Evolutionary conservation across 2,113 vertebrate species (phyloP).

Genomic region (Alosa alosa): DNA sequence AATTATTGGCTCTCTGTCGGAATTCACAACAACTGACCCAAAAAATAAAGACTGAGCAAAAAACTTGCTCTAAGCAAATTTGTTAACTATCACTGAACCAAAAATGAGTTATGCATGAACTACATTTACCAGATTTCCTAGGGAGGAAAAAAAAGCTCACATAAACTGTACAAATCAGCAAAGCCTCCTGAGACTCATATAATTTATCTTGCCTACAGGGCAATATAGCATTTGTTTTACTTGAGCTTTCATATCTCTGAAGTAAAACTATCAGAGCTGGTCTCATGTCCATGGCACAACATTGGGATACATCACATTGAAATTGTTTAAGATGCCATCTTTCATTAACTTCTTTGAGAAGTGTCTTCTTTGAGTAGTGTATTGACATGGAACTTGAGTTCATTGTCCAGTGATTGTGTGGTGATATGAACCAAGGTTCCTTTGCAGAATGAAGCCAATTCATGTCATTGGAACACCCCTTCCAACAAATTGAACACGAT

Average conservation of each 20-base stretch:
- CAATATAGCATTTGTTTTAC: neutral
- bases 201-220: neutral
- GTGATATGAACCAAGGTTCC: neutral
- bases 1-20: neutral
- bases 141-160: neutral
- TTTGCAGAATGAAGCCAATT: no score
- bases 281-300: neutral
- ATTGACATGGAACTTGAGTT: neutral
- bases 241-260: neutral
- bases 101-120: no score
- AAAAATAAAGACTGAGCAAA: neutral
- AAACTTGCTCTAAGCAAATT: neutral
- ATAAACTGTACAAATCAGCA: neutral
- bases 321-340: neutral
- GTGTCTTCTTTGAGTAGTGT: neutral
- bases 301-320: neutral
- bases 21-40: neutral
- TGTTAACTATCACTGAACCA: neutral
- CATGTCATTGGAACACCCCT: neutral
- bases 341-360: neutral
- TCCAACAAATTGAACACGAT: neutral
- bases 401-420: no score
- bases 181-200: neutral
- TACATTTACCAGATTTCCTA: no score
- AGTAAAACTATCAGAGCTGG: neutral